Conservation (phyloP, 2,888 invertebrate genomes). For the Calliphora vomitoria region DNA sequence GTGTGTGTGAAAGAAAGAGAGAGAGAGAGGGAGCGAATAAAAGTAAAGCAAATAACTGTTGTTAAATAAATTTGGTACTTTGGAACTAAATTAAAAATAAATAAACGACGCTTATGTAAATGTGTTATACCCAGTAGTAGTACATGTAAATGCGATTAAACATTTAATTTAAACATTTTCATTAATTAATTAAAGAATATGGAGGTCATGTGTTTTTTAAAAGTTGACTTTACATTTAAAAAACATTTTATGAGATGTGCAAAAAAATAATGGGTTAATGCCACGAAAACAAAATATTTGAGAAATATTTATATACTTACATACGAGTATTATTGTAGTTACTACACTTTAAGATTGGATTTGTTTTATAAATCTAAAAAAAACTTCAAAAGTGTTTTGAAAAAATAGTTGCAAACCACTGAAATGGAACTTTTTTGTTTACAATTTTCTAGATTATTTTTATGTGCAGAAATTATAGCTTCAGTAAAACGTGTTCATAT, state of each 20-base stretch:
- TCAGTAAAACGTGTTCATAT: conserved; percentile 25
- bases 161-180: not conserved
- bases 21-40: conserved; percentile 6
- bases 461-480: conserved; percentile 22
- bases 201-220: not conserved
- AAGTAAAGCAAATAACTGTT: conserved; percentile 8
- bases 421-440: conserved; percentile 48
- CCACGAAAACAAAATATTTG: not conserved
- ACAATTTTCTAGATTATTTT: conserved; percentile 44
- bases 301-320: no score
- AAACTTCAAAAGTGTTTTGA: conserved; percentile 2
- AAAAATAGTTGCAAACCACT: conserved; percentile 52
- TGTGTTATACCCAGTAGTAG: not conserved
- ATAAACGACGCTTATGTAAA: not conserved
- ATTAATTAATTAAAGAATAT: not conserved
- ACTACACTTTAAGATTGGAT: not conserved
- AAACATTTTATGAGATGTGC: not conserved
- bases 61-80: conserved; percentile 8
- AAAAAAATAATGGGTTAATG: conserved; percentile 12
- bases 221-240: not conserved
- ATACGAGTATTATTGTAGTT: no score
- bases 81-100: not conserved
- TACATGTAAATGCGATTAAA: not conserved
- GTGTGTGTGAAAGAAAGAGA: not conserved
- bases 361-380: not conserved